Evolutionary conservation across 2,888 invertebrate genomes (phyloP).

Genomic region (Meteorus colon): DNA sequence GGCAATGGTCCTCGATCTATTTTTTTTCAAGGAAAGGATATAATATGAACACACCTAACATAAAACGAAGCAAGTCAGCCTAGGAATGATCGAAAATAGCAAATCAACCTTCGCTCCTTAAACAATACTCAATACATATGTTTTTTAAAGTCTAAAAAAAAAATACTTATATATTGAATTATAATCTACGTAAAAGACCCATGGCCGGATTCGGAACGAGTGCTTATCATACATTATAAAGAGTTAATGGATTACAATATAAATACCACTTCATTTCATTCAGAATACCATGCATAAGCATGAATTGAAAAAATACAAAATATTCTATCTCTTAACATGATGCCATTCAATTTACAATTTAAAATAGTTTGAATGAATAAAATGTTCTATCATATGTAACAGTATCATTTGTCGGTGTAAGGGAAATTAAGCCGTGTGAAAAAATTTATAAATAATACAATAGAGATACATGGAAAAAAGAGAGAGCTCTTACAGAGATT

Average conservation of each 20-base stretch:
- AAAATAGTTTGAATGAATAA: conserved; percentile 2
- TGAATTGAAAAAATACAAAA: background rate
- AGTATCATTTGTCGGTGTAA: conserved; percentile 16
- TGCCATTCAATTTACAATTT: conserved; percentile 30
- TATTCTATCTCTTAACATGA: background rate
- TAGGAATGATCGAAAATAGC: background rate
- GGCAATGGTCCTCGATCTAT: background rate
- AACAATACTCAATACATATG: too few relatives aligned
- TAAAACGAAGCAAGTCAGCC: background rate
- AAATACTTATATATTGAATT: too few relatives aligned
- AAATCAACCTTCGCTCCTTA: too few relatives aligned
- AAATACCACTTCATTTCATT: background rate
- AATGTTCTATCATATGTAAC: background rate
- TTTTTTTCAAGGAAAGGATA: background rate
- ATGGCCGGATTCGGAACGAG: too few relatives aligned
- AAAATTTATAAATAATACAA: conserved; percentile 25
- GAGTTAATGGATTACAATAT: background rate
- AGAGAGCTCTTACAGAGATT: conserved; percentile 24
- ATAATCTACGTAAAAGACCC: too few relatives aligned
- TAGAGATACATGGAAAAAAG: background rate
- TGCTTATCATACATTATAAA: too few relatives aligned
- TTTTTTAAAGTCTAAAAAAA: too few relatives aligned
- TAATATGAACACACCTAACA: background rate
- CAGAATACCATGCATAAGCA: background rate
- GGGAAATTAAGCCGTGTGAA: conserved; percentile 35